phyloP scores from a whole-genome alignment of 2,113 vertebrate genomes.

The Aphelocoma coerulescens region DNA sequence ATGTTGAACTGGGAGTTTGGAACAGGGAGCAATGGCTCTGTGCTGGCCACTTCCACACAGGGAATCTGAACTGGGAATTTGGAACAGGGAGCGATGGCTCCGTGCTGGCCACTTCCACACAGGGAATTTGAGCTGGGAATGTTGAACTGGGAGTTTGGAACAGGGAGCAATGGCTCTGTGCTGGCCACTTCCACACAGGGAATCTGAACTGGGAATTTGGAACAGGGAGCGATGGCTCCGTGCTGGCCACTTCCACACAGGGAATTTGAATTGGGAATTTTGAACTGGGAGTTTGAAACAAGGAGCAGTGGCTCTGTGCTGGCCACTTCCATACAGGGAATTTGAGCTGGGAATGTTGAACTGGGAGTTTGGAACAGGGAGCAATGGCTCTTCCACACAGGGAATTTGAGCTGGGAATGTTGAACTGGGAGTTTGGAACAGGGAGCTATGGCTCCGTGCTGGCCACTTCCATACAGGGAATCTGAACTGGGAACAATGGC shows the following conservation, averaged over 20 bases:
- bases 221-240: background rate
- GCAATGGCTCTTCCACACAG: too few relatives aligned
- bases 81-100: background rate
- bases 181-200: background rate
- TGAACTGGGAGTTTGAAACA: background rate
- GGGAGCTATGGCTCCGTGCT: background rate
- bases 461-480: background rate
- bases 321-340: background rate
- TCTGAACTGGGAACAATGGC: background rate
- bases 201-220: background rate
- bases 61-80: background rate
- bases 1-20: background rate
- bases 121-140: background rate
- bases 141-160: background rate
- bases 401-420: too few relatives aligned
- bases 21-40: accelerated
- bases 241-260: background rate
- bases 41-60: background rate
- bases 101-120: background rate
- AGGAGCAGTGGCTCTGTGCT: background rate
- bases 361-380: background rate
- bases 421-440: background rate
- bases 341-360: background rate
- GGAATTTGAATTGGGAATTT: background rate
- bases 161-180: background rate